Evolutionary conservation across 2,113 vertebrate species (phyloP), one percentile per base, ranked within the genome.

Genomic region (Brachyhypopomus gauderio): DNA sequence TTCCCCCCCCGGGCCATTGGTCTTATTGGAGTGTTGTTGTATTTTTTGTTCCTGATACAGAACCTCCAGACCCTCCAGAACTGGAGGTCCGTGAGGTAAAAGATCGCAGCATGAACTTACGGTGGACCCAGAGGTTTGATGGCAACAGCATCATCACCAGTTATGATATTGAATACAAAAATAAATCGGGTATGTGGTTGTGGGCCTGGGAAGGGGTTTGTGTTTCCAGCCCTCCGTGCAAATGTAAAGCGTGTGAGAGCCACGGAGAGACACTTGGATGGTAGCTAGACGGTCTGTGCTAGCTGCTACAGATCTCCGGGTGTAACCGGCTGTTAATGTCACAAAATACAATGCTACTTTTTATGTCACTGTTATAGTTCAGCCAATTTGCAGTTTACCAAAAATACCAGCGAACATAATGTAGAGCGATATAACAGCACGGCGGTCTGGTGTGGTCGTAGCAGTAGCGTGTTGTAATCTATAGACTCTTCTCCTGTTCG

Each of bases 71-170:
- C 84, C 97, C 98, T 0, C 98, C 98, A 0, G 97, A 99, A 90
- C 92, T 99, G 78, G 98, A 99, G 89, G 97, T 99, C 78, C 93
- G 96, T 0, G 97, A 99, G 88, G 98, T 99, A 64, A 99, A 99
- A 85, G 97, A 97, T 85, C 94, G 98, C 27, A 99, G 97, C 62
- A 98, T 99, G 97, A 99, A 98, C 84, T 88, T 99, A 70, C 93
- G 97, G 64, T 99, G 98, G 98, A 99, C 97, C 0, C 97, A 99
- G 89, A 85, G 98, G 20, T 99, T 99, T 0, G 98, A 99, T 0
- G 98, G 98, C 70, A 99, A 99, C 93, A 99, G 97, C 90, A 98
- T 98, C 90, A 98, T 99, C 91, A 98, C 97, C 0, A 98, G 97
- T 6, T 99, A 98, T 0, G 98, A 99, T 76, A 99, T 99, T 0